These are phyloP conservation scores for Agonopterix alstromeriana DNA, from an alignment of 2,888 invertebrate species.

Conservation along the genomic window DNA sequence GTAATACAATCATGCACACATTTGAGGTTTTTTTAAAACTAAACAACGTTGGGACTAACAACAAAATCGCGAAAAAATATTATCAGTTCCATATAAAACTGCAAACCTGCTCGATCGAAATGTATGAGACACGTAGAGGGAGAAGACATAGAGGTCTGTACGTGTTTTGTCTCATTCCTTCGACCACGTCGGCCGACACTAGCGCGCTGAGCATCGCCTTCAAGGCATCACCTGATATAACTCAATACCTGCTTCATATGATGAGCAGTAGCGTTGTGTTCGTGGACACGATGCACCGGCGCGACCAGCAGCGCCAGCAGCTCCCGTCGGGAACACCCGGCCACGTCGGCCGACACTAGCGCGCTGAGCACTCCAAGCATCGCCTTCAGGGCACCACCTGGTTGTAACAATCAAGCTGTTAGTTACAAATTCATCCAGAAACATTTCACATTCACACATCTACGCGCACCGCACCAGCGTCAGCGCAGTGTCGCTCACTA, in stretches of 20 bases:
- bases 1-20: conserved; percentile 18
- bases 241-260: conserved; percentile 77
- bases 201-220: conserved; percentile 94
- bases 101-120: too few relatives aligned
- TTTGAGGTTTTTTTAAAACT: too few relatives aligned
- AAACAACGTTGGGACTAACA: too few relatives aligned
- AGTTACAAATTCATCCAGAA: too few relatives aligned
- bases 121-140: too few relatives aligned
- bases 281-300: conserved; percentile 76
- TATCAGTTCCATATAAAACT: too few relatives aligned
- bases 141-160: too few relatives aligned
- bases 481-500: conserved; percentile 93
- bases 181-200: conserved; percentile 87
- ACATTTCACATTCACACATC: conserved; percentile 77
- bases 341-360: conserved; percentile 88
- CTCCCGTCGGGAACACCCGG: conserved; percentile 88
- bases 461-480: conserved; percentile 90
- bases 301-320: conserved; percentile 86
- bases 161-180: too few relatives aligned
- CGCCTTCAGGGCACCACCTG: conserved; percentile 92
- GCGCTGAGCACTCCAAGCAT: conserved; percentile 95
- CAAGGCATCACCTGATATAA: conserved; percentile 85
- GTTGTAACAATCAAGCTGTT: not conserved
- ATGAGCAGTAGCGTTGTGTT: conserved; percentile 66
- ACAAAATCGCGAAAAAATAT: too few relatives aligned